Evolutionary conservation across 1,140 invertebrate species (phyloP).

Genomic region (Scaptomyza graminum): DNA sequence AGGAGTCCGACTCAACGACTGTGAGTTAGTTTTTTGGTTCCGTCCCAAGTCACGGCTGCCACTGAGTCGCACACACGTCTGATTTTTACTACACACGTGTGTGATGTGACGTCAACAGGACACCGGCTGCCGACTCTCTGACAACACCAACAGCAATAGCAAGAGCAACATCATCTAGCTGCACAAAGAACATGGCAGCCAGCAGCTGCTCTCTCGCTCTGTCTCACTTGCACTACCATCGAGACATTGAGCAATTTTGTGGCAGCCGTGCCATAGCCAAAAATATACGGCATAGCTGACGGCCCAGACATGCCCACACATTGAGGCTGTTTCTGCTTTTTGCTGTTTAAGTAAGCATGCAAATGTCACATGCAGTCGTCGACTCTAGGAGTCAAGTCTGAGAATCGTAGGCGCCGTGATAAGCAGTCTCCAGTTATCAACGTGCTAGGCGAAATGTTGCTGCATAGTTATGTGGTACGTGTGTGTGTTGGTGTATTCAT

Average conservation of each 20-base stretch:
- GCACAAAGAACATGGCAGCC: constrained; percentile 28
- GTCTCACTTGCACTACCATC: neutral
- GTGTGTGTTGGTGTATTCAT: constrained; percentile 38
- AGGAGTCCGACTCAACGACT: constrained; percentile 13
- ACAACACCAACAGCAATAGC: constrained; percentile 29
- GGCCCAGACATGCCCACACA: constrained; percentile 64
- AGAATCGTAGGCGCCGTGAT: constrained; percentile 44
- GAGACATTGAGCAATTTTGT: constrained; percentile 24
- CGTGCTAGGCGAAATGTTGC: constrained; percentile 35
- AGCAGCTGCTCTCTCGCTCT: constrained; percentile 3
- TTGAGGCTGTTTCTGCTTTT: constrained; percentile 52
- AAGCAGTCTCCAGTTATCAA: constrained; percentile 79
- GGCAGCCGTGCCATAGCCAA: constrained; percentile 23
- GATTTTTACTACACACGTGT: constrained; percentile 81
- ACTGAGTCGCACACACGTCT: constrained; percentile 61
- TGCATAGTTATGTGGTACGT: constrained; percentile 34
- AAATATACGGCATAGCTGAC: constrained; percentile 59
- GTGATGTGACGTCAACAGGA: constrained; percentile 77
- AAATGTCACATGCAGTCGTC: constrained; percentile 76
- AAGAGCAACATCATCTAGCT: constrained; percentile 1
- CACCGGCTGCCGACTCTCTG: constrained; percentile 54
- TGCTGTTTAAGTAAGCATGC: constrained; percentile 82
- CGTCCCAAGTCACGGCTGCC: constrained; percentile 32
- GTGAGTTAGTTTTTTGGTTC: constrained; percentile 4
- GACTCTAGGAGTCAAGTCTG: neutral